Evolutionary conservation across 2,888 invertebrate genomes (phyloP).

Genomic region (Seira sanloemensis): DNA sequence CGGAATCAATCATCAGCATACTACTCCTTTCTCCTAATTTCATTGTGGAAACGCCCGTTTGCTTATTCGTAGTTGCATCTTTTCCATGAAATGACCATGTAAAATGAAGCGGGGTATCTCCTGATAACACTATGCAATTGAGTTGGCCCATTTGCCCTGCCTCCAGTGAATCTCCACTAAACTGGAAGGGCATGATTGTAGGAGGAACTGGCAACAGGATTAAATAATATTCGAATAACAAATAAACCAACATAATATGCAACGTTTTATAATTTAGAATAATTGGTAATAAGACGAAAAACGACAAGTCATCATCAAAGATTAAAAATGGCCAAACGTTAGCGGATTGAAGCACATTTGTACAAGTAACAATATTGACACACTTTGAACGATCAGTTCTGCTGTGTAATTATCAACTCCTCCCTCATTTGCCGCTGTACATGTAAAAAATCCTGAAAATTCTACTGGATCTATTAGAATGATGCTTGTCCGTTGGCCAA

Average conservation of each 20-base stretch:
- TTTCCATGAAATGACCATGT: constrained; percentile 85
- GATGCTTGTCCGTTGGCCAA: constrained; percentile 81
- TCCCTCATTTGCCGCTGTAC: constrained; percentile 84
- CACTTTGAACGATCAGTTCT: constrained; percentile 69
- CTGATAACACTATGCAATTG: constrained; percentile 83
- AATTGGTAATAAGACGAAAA: not conserved
- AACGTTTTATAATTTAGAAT: not conserved
- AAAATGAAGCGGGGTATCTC: constrained; percentile 87
- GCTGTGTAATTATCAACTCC: constrained; percentile 83
- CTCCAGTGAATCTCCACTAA: constrained; percentile 84
- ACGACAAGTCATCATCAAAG: not conserved
- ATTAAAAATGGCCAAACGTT: constrained; percentile 11
- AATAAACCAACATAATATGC: too few relatives aligned
- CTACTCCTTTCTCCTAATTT: constrained; percentile 79
- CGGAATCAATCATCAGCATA: constrained; percentile 81
- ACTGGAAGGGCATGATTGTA: constrained; percentile 80
- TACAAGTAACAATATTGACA: not conserved
- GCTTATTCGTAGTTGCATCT: constrained; percentile 50
- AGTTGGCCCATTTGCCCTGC: constrained; percentile 85
- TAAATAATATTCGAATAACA: constrained; percentile 36
- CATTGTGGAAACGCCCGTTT: constrained; percentile 79
- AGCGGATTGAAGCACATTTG: not conserved
- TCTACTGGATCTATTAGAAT: constrained; percentile 78
- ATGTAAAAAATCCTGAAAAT: constrained; percentile 82
- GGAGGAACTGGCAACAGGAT: constrained; percentile 75